phyloP scores from a whole-genome alignment of 2,888 invertebrate species.

The Dilophus febrilis region DNA sequence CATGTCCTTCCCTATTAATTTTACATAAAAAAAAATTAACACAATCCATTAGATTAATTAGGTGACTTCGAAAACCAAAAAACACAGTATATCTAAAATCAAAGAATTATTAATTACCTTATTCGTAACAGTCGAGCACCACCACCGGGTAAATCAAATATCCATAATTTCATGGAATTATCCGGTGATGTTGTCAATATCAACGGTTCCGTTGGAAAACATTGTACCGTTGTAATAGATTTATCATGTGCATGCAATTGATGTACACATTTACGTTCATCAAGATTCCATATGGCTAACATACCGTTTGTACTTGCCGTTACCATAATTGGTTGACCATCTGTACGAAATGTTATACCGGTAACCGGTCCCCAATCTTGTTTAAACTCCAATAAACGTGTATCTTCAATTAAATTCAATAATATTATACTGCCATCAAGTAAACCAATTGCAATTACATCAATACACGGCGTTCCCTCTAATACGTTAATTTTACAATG shows the following conservation, averaged over 20 bases:
- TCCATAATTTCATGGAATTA: constrained; percentile 80
- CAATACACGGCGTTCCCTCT: constrained; percentile 80
- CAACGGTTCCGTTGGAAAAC: constrained; percentile 75
- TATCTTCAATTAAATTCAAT: constrained; percentile 74
- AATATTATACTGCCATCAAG: constrained; percentile 65
- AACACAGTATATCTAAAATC: constrained; percentile 15
- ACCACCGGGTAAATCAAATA: constrained; percentile 85
- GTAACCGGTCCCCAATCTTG: constrained; percentile 89
- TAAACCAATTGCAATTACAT: constrained; percentile 81
- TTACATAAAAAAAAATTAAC: too few relatives aligned
- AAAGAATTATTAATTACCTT: background rate
- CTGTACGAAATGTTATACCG: constrained; percentile 69
- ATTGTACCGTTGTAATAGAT: constrained; percentile 62
- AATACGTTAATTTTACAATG: constrained; percentile 49
- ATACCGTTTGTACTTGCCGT: constrained; percentile 69
- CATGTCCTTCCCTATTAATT: constrained; percentile 75
- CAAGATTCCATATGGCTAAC: constrained; percentile 87
- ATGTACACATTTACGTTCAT: constrained; percentile 57
- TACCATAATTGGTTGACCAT: constrained; percentile 72
- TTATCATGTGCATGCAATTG: constrained; percentile 70
- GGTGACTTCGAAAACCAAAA: too few relatives aligned
- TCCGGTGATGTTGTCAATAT: constrained; percentile 85
- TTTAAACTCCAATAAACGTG: constrained; percentile 62
- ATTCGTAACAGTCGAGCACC: constrained; percentile 58
- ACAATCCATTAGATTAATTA: too few relatives aligned